phyloP scores from a whole-genome alignment of 2,113 vertebrate species.

The Puffinus mauretanicus region DNA sequence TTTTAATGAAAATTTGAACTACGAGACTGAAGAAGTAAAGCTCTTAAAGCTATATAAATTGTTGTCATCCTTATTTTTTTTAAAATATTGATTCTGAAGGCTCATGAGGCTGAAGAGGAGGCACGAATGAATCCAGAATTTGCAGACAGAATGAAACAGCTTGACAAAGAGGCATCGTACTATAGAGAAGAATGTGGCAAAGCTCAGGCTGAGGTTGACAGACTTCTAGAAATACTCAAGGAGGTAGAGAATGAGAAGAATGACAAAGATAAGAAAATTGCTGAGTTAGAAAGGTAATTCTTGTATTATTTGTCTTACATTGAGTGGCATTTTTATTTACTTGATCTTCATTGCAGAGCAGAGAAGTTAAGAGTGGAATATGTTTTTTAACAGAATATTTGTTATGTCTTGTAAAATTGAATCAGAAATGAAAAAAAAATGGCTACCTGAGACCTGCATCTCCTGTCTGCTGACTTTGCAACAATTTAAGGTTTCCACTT shows the following conservation, averaged over 20 bases:
- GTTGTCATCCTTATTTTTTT: constrained; percentile 46
- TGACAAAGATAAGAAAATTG: constrained; percentile 91
- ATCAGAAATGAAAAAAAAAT: neutral
- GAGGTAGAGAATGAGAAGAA: constrained; percentile 90
- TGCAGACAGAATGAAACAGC: constrained; percentile 85
- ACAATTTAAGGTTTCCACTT: neutral
- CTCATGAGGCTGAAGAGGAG: constrained; percentile 84
- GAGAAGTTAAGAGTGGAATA: neutral
- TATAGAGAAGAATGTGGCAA: constrained; percentile 91
- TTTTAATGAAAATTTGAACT: constrained; percentile 43
- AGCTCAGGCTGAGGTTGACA: constrained; percentile 89
- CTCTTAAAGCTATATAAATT: neutral
- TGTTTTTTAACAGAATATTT: neutral
- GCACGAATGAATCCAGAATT: constrained; percentile 86
- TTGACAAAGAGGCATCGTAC: constrained; percentile 91
- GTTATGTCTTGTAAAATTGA: neutral
- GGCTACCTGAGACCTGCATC: neutral
- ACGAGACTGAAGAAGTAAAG: neutral
- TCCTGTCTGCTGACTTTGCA: neutral
- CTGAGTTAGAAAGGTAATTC: constrained; percentile 91
- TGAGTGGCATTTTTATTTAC: neutral
- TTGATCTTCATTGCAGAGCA: neutral
- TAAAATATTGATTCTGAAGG: constrained; percentile 78
- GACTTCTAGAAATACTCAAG: constrained; percentile 88
- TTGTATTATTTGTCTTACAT: neutral